These are phyloP conservation scores for Pseudomyrmex cubaensis DNA, from an alignment of 1,140 invertebrate genomes.

Conservation along the genomic window DNA sequence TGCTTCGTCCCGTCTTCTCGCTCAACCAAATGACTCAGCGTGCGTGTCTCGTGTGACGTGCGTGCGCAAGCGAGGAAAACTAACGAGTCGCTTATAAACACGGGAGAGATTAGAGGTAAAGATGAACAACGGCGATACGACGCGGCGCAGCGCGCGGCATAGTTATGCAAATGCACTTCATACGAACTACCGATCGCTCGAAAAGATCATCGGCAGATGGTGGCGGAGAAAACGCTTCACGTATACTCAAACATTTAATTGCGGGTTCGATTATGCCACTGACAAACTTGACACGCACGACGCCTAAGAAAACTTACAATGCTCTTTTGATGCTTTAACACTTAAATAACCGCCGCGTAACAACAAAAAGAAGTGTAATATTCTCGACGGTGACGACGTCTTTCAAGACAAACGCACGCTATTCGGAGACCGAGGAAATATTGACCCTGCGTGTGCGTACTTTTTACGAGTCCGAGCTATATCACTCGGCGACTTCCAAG, in stretches of 20 bases:
- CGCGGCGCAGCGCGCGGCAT: conserved; percentile 11
- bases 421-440: conserved; percentile 41
- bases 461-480: conserved; percentile 14
- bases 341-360: conserved; percentile 19
- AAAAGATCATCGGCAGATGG: conserved; percentile 10
- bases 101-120: conserved; percentile 60
- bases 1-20: conserved; percentile 35
- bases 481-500: neutral
- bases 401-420: conserved; percentile 24
- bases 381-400: neutral
- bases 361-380: neutral
- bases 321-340: conserved; percentile 11
- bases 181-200: conserved; percentile 34
- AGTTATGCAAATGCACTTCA: conserved; percentile 64
- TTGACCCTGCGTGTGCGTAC: conserved; percentile 7
- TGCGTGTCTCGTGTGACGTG: conserved; percentile 19
- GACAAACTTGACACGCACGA: conserved; percentile 16
- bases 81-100: conserved; percentile 60
- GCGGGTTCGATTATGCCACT: conserved; percentile 17
- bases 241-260: neutral
- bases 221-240: conserved; percentile 15
- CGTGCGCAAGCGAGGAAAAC: conserved; percentile 52
- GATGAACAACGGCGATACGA: conserved; percentile 63
- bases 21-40: conserved; percentile 66
- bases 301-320: neutral